These are phyloP conservation scores for Mesitornis unicolor DNA, from an alignment of 2,113 vertebrate species.

Conservation along the genomic window DNA sequence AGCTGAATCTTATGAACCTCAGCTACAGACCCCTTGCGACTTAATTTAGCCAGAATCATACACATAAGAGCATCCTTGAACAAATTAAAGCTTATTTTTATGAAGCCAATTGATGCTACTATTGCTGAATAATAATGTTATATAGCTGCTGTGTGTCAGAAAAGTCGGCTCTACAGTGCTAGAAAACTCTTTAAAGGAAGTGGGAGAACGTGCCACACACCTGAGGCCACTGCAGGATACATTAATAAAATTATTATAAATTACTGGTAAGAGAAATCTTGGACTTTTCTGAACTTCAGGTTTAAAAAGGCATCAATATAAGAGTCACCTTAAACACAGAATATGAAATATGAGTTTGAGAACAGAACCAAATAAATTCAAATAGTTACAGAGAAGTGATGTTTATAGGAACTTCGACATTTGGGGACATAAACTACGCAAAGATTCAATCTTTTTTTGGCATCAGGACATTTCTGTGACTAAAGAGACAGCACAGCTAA, in stretches of 20 bases:
- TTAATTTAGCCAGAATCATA: neutral
- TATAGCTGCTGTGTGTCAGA: neutral
- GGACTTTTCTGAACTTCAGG: neutral
- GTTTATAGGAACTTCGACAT: neutral
- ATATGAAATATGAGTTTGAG: neutral
- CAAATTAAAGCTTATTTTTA: neutral
- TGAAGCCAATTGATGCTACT: neutral
- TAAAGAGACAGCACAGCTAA: neutral
- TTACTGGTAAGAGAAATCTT: neutral
- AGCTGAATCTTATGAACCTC: neutral
- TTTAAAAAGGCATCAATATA: neutral
- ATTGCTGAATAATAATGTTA: neutral
- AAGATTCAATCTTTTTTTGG: neutral
- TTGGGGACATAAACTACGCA: neutral
- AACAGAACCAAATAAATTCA: neutral
- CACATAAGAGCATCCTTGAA: neutral
- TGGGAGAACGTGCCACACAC: neutral
- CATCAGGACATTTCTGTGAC: neutral
- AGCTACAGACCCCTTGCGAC: neutral
- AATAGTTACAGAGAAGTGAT: neutral
- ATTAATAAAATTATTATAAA: neutral
- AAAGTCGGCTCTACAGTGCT: neutral
- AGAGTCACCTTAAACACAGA: neutral
- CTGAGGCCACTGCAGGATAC: neutral
- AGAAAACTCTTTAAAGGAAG: neutral